Evolutionary conservation across 2,113 vertebrate genomes (phyloP).

Genomic region (Leptocoma aspasia): DNA sequence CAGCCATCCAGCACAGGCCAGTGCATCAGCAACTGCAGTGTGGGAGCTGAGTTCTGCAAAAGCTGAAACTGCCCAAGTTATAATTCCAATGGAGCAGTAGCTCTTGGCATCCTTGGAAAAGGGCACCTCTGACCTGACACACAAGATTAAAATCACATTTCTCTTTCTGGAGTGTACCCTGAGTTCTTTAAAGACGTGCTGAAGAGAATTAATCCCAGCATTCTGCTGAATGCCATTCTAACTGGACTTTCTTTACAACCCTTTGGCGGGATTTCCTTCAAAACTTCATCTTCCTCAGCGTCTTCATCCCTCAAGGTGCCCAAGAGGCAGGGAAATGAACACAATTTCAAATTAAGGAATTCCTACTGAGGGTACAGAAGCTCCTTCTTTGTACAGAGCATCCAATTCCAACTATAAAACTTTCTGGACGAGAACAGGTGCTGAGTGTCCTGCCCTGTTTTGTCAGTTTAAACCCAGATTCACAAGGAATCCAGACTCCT

Average conservation of each 20-base stretch:
- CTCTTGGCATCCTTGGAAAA: not conserved
- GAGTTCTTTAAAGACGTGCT: not conserved
- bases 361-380: not conserved
- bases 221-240: not conserved
- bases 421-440: not conserved
- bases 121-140: not conserved
- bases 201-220: not conserved
- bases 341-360: not conserved
- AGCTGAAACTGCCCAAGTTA: not conserved
- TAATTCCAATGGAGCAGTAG: not conserved
- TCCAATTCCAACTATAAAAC: not conserved
- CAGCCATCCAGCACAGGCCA: not conserved
- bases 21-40: not conserved
- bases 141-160: not conserved
- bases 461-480: not conserved
- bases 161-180: not conserved
- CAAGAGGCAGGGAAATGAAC: not conserved
- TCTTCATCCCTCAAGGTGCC: not conserved
- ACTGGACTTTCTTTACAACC: not conserved
- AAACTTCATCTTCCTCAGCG: not conserved
- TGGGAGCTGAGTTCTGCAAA: not conserved
- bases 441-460: accelerated
- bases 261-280: not conserved
- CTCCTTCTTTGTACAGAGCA: not conserved
- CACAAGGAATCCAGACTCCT: not conserved